Conservation (phyloP, 2,113 vertebrate species). For the Gallinago undulata region DNA sequence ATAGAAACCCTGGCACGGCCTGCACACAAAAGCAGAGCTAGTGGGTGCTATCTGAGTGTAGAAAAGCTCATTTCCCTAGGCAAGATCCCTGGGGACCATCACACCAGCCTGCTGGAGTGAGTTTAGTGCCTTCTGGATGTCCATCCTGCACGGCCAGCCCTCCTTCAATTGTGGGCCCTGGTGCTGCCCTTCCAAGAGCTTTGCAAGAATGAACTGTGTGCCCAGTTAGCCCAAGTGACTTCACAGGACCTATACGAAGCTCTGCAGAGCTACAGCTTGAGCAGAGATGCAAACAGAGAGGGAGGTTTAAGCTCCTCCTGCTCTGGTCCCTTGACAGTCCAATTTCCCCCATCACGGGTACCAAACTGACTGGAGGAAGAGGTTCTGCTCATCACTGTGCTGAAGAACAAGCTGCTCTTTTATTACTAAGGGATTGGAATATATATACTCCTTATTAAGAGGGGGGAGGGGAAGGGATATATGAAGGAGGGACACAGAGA, state of each 20-base stretch:
- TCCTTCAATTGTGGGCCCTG: neutral
- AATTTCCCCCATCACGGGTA: accelerated
- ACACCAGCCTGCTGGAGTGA: neutral
- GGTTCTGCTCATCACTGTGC: neutral
- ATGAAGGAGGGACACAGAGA: neutral
- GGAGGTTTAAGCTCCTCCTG: neutral
- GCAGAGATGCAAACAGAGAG: neutral
- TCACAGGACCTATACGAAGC: neutral
- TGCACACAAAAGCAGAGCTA: neutral
- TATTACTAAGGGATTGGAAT: neutral
- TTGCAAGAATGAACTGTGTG: neutral
- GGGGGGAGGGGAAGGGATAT: neutral
- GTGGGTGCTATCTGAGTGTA: neutral
- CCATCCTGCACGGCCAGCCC: neutral
- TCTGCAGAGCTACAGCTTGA: neutral
- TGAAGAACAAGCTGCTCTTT: neutral
- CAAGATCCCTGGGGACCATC: neutral
- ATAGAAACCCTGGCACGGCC: conserved; percentile 28
- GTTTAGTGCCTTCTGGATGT: neutral
- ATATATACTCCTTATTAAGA: neutral
- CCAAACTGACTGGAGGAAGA: neutral
- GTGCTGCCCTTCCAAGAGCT: neutral
- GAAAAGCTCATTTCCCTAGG: neutral
- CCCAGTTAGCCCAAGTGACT: neutral
- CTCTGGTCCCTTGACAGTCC: neutral